Percentiles rank a stretch among this genome's conserved stretches.
These are phyloP conservation scores for Pygoscelis antarcticus DNA, from an alignment of 2,113 vertebrate species.

Conservation along the genomic window DNA sequence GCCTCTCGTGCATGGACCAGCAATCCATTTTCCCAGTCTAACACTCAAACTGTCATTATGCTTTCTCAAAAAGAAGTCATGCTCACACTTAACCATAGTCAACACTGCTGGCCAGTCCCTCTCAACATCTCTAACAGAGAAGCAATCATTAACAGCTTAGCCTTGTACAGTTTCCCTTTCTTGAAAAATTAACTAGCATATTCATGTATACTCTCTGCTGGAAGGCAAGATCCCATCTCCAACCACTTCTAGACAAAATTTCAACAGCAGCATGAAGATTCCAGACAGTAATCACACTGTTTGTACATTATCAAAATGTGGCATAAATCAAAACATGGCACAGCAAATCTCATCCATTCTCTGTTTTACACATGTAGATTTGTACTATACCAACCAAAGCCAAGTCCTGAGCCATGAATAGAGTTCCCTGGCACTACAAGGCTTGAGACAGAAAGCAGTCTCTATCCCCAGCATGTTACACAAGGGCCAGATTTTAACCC, in stretches of 20 bases:
- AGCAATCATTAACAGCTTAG: background rate
- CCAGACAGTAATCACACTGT: background rate
- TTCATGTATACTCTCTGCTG: background rate
- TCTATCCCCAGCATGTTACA: background rate
- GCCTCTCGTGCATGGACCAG: background rate
- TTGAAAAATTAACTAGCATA: background rate
- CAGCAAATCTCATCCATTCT: background rate
- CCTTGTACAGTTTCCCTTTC: background rate
- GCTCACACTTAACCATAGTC: background rate
- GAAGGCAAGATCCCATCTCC: background rate
- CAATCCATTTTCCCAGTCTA: background rate
- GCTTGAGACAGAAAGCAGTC: background rate
- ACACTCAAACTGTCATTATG: background rate
- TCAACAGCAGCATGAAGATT: background rate
- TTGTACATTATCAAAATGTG: background rate
- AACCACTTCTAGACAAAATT: background rate
- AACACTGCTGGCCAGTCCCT: background rate
- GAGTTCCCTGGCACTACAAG: background rate
- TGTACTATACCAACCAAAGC: background rate
- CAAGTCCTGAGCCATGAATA: background rate
- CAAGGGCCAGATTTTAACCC: slow-evolving; percentile 5
- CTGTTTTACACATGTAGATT: background rate
- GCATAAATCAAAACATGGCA: background rate
- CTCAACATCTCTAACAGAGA: background rate
- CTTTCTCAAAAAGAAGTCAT: background rate